Conservation (phyloP, 2,113 vertebrate genomes). For the Centropristis striata region DNA sequence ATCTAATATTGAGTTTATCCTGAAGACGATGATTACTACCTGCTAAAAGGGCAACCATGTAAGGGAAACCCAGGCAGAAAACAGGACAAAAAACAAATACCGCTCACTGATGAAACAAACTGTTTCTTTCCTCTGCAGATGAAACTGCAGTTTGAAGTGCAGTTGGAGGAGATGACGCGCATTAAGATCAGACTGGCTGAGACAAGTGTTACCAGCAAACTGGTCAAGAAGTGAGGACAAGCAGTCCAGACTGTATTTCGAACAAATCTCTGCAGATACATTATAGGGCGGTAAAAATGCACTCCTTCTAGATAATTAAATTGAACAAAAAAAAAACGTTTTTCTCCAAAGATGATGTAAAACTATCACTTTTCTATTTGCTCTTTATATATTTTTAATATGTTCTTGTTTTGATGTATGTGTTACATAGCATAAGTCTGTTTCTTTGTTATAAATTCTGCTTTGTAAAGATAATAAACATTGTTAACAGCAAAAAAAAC, state of each 20-base stretch:
- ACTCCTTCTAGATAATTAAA: neutral
- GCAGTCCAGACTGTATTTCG: no score
- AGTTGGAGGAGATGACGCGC: constrained; percentile 19
- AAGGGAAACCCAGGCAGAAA: neutral
- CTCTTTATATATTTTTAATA: no score
- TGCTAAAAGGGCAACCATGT: neutral
- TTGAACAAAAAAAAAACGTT: no score
- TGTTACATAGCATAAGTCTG: neutral
- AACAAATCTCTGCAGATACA: neutral
- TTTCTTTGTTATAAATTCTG: neutral
- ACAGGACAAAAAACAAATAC: neutral
- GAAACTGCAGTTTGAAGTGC: constrained; percentile 28
- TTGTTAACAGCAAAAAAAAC: neutral
- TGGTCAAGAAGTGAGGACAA: neutral
- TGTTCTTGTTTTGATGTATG: neutral
- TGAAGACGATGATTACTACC: no score
- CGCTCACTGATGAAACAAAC: neutral
- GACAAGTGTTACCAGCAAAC: neutral
- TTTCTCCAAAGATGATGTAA: no score
- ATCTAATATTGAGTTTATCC: neutral
- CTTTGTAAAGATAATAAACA: neutral
- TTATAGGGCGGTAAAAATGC: neutral
- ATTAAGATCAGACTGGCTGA: constrained; percentile 32
- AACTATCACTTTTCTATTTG: no score
- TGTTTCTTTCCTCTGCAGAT: constrained; percentile 37